A percentile compares a stretch with the other conserved stretches of the same genome.
phyloP scores from a whole-genome alignment of 2,888 invertebrate genomes.

The Rugalucina vietnamica region DNA sequence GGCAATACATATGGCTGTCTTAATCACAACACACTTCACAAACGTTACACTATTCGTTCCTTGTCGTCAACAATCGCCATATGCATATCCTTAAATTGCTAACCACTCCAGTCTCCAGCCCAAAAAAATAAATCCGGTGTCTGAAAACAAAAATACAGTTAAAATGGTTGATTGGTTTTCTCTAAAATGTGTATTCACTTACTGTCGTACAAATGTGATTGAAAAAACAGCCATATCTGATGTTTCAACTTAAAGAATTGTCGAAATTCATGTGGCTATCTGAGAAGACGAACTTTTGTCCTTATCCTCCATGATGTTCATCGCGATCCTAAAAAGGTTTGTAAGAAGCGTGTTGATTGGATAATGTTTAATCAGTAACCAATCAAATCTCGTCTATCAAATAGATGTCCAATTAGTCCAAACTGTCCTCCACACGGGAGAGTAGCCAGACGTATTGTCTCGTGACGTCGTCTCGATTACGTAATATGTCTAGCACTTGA shows the following conservation, averaged over 20 bases:
- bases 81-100: no score
- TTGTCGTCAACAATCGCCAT: no score
- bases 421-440: conserved; percentile 52
- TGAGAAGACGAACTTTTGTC: neutral
- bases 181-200: conserved; percentile 52
- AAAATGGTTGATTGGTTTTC: no score
- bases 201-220: conserved; percentile 75
- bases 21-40: no score
- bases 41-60: no score
- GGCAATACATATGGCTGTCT: no score
- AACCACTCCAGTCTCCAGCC: no score
- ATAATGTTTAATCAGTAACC: conserved; percentile 39
- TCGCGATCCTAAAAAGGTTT: neutral
- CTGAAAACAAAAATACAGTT: no score
- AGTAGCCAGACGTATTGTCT: conserved; percentile 61
- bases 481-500: conserved; percentile 56
- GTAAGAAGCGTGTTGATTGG: conserved; percentile 48
- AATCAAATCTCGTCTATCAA: conserved; percentile 37
- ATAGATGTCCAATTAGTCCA: conserved; percentile 29
- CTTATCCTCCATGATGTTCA: neutral
- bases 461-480: conserved; percentile 51
- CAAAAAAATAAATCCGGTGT: no score
- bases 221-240: conserved; percentile 71
- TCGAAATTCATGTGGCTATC: neutral
- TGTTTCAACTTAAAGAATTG: neutral